phyloP scores from a whole-genome alignment of 2,888 invertebrate species.

The Dioctria linearis region DNA sequence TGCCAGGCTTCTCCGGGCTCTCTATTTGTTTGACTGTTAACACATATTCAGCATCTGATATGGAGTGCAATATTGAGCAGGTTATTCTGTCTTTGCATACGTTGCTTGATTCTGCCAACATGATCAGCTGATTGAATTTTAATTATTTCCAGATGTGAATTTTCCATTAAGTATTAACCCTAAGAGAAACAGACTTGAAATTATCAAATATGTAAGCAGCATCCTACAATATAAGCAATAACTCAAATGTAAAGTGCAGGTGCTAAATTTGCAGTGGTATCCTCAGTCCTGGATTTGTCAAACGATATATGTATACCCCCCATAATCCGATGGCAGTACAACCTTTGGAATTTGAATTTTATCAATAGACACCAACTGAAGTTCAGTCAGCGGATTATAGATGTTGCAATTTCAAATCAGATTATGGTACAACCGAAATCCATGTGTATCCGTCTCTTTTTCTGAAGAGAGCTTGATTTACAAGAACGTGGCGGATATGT shows the following conservation, averaged over 20 bases:
- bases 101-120: constrained; percentile 2
- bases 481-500: too few relatives aligned
- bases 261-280: background rate
- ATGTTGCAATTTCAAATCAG: background rate
- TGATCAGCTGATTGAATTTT: constrained; percentile 25
- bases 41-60: background rate
- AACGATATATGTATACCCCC: background rate
- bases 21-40: constrained; percentile 10
- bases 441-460: background rate
- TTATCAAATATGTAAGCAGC: too few relatives aligned
- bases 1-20: background rate
- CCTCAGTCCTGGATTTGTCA: background rate
- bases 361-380: background rate
- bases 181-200: background rate
- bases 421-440: background rate
- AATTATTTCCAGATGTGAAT: constrained; percentile 33
- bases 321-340: background rate
- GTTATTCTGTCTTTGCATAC: background rate
- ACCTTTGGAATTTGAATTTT: background rate
- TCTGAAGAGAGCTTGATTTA: background rate
- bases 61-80: background rate
- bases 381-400: background rate
- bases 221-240: background rate
- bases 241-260: constrained; percentile 14
- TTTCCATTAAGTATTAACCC: constrained; percentile 26